Evolutionary conservation across 2,888 invertebrate species (phyloP).

Genomic region (Oscheius sp.): DNA sequence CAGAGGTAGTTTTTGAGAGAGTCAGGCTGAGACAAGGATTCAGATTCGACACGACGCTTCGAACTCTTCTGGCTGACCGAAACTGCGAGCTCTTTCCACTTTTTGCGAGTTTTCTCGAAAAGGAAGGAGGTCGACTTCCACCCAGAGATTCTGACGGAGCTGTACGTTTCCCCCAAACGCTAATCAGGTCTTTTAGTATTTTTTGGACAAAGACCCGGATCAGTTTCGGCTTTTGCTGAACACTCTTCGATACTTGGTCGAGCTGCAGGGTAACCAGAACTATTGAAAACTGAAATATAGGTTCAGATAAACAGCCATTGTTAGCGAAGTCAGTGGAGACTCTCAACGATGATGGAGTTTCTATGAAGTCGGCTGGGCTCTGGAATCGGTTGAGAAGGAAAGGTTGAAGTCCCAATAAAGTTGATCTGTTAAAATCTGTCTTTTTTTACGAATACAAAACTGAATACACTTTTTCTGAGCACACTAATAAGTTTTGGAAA

Average conservation of each 20-base stretch:
- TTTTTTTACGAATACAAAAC: too few relatives aligned
- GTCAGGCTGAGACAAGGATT: background rate
- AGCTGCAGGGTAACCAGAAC: conserved; percentile 18
- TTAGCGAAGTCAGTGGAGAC: too few relatives aligned
- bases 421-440: too few relatives aligned
- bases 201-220: conserved; percentile 33
- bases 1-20: conserved; percentile 17
- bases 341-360: too few relatives aligned
- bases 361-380: too few relatives aligned
- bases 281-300: too few relatives aligned
- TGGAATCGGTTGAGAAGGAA: too few relatives aligned
- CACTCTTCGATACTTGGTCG: conserved; percentile 30
- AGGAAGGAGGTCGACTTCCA: background rate
- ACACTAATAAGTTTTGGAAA: too few relatives aligned
- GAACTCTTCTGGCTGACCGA: conserved; percentile 30
- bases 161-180: background rate
- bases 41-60: conserved; percentile 36
- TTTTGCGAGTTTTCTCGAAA: conserved; percentile 20
- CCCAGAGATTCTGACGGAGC: conserved; percentile 19
- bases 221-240: conserved; percentile 23
- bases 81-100: conserved; percentile 18
- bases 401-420: too few relatives aligned
- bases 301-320: too few relatives aligned
- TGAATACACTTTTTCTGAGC: too few relatives aligned
- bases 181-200: conserved; percentile 12